These are phyloP conservation scores for Chrysomallon squamiferum DNA, from an alignment of 1,140 invertebrate genomes.

Conservation along the genomic window DNA sequence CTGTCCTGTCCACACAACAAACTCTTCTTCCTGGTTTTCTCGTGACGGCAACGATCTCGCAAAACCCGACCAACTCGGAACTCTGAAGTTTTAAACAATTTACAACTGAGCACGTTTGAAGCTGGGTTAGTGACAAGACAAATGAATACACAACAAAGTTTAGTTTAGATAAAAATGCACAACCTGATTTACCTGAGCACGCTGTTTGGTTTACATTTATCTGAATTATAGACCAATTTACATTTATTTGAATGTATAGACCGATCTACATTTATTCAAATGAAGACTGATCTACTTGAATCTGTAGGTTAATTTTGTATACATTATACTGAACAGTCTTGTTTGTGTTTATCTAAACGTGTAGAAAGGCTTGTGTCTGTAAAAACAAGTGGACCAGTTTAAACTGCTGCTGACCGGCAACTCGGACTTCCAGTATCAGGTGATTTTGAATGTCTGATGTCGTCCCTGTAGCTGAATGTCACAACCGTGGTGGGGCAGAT, in stretches of 20 bases:
- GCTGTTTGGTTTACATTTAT: too few relatives aligned
- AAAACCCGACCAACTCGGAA: slow-evolving; percentile 1
- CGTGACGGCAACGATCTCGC: slow-evolving; percentile 1
- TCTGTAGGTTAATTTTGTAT: too few relatives aligned
- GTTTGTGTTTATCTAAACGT: background rate
- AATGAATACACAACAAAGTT: background rate
- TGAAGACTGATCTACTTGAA: too few relatives aligned
- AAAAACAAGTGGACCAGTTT: too few relatives aligned
- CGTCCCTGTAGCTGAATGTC: slow-evolving; percentile 23
- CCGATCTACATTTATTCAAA: too few relatives aligned
- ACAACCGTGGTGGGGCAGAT: slow-evolving; percentile 28
- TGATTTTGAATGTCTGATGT: background rate
- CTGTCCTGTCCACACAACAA: slow-evolving; percentile 32
- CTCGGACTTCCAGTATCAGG: background rate
- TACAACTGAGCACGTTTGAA: background rate
- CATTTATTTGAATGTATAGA: background rate
- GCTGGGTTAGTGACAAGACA: background rate
- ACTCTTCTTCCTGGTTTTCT: slow-evolving; percentile 18
- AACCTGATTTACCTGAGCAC: background rate
- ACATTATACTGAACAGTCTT: too few relatives aligned
- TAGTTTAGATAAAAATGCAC: background rate
- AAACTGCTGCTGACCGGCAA: background rate
- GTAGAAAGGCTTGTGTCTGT: background rate
- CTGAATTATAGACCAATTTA: background rate
- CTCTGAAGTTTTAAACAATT: background rate